These are phyloP conservation scores for Caligus rogercresseyi DNA, from an alignment of 1,140 invertebrate species.

Conservation along the genomic window DNA sequence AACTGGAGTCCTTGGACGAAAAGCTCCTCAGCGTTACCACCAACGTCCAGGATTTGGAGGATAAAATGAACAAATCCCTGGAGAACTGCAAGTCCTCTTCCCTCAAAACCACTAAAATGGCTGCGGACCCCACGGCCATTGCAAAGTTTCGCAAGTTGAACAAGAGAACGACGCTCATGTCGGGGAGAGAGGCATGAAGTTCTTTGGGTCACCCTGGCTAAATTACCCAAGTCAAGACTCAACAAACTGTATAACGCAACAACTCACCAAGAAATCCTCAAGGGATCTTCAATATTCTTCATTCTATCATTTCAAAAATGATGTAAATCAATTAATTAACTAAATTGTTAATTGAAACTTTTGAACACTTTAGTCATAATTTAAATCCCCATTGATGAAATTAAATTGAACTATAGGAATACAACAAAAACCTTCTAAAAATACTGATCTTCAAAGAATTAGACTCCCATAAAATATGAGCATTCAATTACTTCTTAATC, in stretches of 20 bases:
- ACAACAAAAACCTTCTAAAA: too few relatives aligned
- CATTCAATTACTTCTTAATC: too few relatives aligned
- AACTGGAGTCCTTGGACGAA: not conserved
- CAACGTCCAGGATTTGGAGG: not conserved
- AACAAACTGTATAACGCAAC: constrained; percentile 22
- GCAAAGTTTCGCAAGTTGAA: constrained; percentile 3
- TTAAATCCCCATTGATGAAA: too few relatives aligned
- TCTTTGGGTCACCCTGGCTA: constrained; percentile 17
- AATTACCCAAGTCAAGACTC: constrained; percentile 10
- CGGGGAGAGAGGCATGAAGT: constrained; percentile 21
- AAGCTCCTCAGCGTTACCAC: not conserved
- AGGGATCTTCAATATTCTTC: constrained; percentile 15
- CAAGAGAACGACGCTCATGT: constrained; percentile 20
- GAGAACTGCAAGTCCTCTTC: not conserved
- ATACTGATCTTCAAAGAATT: too few relatives aligned
- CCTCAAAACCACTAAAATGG: not conserved
- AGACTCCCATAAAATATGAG: too few relatives aligned
- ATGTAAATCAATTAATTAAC: not conserved
- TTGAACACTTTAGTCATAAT: not conserved
- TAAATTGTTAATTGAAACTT: too few relatives aligned
- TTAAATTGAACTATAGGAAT: too few relatives aligned
- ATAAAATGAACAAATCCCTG: not conserved
- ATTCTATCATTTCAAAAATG: not conserved
- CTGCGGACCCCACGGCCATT: not conserved
- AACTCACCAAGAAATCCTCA: constrained; percentile 30